These are phyloP conservation scores for Ceratotherium simum DNA, from an alignment of 2,113 vertebrate genomes.

Conservation along the genomic window DNA sequence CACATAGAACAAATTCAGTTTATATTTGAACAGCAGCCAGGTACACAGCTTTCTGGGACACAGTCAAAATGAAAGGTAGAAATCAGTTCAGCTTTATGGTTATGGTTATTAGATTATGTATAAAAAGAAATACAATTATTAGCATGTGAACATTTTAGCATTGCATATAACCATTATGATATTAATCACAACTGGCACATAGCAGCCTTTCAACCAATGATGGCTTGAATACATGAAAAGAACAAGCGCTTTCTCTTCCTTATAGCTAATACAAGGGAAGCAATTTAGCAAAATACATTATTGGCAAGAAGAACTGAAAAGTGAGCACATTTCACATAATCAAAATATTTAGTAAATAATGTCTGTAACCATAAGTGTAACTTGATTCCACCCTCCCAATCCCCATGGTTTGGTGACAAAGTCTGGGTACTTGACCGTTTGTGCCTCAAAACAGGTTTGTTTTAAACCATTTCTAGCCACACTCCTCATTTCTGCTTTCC, in stretches of 20 bases:
- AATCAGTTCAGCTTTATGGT: background rate
- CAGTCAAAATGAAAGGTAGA: constrained; percentile 19
- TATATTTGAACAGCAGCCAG: background rate
- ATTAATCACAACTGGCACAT: background rate
- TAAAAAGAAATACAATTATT: background rate
- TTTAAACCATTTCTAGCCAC: background rate
- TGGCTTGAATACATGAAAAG: background rate
- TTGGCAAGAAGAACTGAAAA: background rate
- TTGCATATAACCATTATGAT: background rate
- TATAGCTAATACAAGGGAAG: background rate
- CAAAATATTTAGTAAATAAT: background rate
- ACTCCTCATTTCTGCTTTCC: background rate
- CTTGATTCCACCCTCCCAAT: no score
- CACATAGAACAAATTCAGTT: background rate
- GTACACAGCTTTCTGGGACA: background rate
- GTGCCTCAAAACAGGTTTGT: background rate
- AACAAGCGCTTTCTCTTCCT: background rate
- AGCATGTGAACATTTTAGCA: background rate
- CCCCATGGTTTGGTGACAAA: background rate
- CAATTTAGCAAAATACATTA: background rate
- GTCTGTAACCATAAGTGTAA: background rate
- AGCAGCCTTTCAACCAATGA: background rate
- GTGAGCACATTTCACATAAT: background rate
- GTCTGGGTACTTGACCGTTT: background rate
- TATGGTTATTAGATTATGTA: background rate